These are phyloP conservation scores for Agriotes lineatus DNA, from an alignment of 2,888 invertebrate genomes.

Conservation along the genomic window DNA sequence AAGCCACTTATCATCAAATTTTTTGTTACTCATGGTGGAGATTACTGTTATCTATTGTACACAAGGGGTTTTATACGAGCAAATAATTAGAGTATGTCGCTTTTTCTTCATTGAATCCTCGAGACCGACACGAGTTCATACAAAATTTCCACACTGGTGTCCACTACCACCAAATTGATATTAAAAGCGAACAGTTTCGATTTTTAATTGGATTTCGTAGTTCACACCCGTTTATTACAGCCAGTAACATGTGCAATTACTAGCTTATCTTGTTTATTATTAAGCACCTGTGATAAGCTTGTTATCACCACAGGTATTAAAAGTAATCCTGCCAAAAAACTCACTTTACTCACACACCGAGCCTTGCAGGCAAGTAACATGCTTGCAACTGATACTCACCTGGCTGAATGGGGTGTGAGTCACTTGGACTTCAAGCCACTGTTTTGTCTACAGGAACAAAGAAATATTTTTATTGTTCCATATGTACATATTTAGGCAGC, in stretches of 20 bases:
- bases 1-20: too few relatives aligned
- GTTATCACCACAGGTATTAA: too few relatives aligned
- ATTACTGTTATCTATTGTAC: conserved; percentile 3
- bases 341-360: too few relatives aligned
- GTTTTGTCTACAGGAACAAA: conserved; percentile 33
- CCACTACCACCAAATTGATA: too few relatives aligned
- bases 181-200: too few relatives aligned
- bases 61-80: not conserved
- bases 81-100: not conserved
- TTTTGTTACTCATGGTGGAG: not conserved
- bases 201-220: not conserved
- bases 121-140: too few relatives aligned
- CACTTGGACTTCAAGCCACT: conserved; percentile 2
- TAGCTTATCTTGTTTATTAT: not conserved
- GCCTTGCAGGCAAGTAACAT: not conserved
- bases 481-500: conserved; percentile 20
- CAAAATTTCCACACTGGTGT: too few relatives aligned
- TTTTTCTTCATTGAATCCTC: too few relatives aligned
- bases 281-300: not conserved
- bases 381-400: not conserved
- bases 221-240: not conserved
- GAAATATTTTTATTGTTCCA: conserved; percentile 22
- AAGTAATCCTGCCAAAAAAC: too few relatives aligned
- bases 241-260: not conserved
- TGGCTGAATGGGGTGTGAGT: conserved; percentile 20